Percentiles rank a stretch among this genome's conserved stretches.
phyloP scores from a whole-genome alignment of 53 echinoderm and acorn worm species.

The Echinometra lucunter region DNA sequence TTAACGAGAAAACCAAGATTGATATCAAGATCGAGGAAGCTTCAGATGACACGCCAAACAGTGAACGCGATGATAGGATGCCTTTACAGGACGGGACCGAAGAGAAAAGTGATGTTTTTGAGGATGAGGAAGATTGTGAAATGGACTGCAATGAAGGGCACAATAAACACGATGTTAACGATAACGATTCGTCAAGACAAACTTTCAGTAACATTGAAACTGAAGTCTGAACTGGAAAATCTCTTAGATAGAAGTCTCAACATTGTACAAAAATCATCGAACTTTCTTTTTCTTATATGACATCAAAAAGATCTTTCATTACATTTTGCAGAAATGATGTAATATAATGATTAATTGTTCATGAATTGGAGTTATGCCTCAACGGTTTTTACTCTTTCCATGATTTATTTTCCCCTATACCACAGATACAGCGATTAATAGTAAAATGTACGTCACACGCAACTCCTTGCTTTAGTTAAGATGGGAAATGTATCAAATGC shows the following conservation, averaged over 20 bases:
- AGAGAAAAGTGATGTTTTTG: conserved; percentile 38
- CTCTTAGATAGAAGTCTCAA: not conserved
- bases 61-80: not conserved
- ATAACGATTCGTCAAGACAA: conserved; percentile 39
- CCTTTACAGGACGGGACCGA: not conserved
- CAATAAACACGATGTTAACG: conserved; percentile 45
- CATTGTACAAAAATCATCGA: conserved; percentile 23
- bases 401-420: not conserved
- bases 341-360: not conserved
- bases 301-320: conserved; percentile 29
- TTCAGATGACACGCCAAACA: conserved; percentile 38
- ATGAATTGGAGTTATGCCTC: not conserved
- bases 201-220: conserved; percentile 79
- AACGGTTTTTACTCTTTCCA: not conserved
- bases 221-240: conserved; percentile 68
- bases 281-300: conserved; percentile 21
- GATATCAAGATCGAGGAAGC: conserved; percentile 68
- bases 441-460: too few relatives aligned
- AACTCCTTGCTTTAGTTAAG: too few relatives aligned
- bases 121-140: conserved; percentile 12
- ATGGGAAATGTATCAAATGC: too few relatives aligned
- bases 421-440: not conserved
- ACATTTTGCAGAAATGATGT: conserved; percentile 15
- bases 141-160: not conserved
- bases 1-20: conserved; percentile 53